Evolutionary conservation across 2,113 vertebrate genomes (phyloP), one percentile per base, ranked within the genome.

Genomic region (Xiphophorus couchianus): DNA sequence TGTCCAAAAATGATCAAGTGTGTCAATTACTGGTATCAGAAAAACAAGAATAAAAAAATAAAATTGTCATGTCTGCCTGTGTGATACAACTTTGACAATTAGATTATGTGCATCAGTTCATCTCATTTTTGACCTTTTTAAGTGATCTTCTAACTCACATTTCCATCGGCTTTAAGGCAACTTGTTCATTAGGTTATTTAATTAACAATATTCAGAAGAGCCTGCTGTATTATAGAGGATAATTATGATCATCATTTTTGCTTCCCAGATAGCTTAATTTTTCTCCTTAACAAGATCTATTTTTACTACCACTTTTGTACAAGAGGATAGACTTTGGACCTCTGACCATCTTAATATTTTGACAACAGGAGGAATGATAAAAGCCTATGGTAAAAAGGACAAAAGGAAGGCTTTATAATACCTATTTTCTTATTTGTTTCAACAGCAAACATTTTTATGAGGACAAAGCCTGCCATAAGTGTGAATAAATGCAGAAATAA

Each of bases 61-160:
- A 76, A 66, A 85, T 27, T 25, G 58, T 60, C 71, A 66, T n/a
- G 28, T 19, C 17, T 69, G 3, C 15, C 9, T 25, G 42, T 39
- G 31, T 42, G 13, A 74, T 71, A 58, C 5, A 31, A 77, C 72
- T 77, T 61, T 76, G 39, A 73, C 70, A 42, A 48, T 78, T 27
- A 60, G 62, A 88, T 85, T 72, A 78, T 82, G 35, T 76, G n/a
- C 60, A 19, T 31, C 30, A 73, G 39, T 69, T 74, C 70, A 74
- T 35, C 62, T 39, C 51, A 70, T 81, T 63, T 62, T 66, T 66
- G 25, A 78, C 62, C 83, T 71, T 80, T 86, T 77, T 35, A 80
- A 27, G 48, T 51, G n/a, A 73, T 80, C 17, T 28, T 62, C 39
- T 71, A 80, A 78, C 74, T 30, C 58, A 62, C 64, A 22, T 72